These are phyloP conservation scores for Acanthopleura granulata DNA, from an alignment of 2,888 invertebrate species.

Conservation along the genomic window DNA sequence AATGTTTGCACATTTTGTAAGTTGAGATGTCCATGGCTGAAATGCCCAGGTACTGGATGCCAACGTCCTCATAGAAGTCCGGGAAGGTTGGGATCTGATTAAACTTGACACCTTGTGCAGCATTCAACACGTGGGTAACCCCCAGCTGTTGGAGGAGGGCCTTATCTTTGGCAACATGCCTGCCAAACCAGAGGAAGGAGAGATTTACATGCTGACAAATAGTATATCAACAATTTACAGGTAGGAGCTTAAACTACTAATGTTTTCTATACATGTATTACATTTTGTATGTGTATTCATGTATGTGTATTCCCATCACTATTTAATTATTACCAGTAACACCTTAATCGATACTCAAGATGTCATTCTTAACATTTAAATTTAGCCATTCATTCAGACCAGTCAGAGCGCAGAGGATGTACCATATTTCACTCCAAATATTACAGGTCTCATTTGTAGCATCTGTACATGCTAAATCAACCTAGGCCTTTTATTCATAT, in stretches of 20 bases:
- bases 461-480: no score
- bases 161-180: constrained; percentile 84
- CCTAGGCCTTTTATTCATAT: no score
- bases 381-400: no score
- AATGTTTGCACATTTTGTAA: constrained; percentile 84
- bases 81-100: constrained; percentile 84
- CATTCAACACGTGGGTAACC: constrained; percentile 87
- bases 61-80: constrained; percentile 80
- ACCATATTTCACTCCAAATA: no score
- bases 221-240: neutral
- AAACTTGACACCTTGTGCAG: constrained; percentile 80
- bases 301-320: no score
- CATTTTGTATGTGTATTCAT: no score
- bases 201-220: neutral
- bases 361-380: no score
- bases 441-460: no score
- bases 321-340: no score
- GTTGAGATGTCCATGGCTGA: constrained; percentile 83
- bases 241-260: neutral
- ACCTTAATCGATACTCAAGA: no score
- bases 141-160: constrained; percentile 80
- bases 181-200: constrained; percentile 63
- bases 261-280: no score
- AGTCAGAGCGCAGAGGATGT: no score
- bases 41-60: constrained; percentile 83